Percentiles rank a stretch among this genome's conserved stretches.
phyloP scores from a whole-genome alignment of 2,888 invertebrate species.

The Steinernema scapterisci region DNA sequence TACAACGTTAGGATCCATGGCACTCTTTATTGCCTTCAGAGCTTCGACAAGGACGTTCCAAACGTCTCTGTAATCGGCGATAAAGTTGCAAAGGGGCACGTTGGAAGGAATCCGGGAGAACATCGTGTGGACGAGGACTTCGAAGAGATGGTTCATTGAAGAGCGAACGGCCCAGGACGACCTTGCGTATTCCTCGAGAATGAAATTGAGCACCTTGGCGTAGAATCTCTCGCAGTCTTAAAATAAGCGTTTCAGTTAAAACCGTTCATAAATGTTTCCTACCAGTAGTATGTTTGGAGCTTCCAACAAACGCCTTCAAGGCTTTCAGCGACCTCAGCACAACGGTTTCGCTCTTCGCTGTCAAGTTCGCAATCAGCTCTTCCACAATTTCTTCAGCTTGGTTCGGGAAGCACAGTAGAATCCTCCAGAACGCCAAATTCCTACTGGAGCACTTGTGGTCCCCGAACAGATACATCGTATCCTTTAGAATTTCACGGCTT shows the following conservation, averaged over 20 bases:
- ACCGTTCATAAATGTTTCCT: background rate
- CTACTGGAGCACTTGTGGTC: conserved; percentile 7
- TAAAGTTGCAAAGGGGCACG: background rate
- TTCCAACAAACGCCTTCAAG: conserved; percentile 4
- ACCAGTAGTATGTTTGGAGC: background rate
- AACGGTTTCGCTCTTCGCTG: background rate
- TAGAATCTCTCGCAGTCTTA: conserved; percentile 4
- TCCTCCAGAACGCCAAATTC: conserved; percentile 24
- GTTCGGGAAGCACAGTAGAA: conserved; percentile 17
- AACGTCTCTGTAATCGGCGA: background rate
- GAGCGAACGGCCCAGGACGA: conserved; percentile 23
- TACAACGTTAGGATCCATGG: conserved; percentile 11
- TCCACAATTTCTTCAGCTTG: background rate
- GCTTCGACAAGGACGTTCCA: background rate
- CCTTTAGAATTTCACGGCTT: background rate
- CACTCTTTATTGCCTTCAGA: background rate
- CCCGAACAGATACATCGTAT: background rate
- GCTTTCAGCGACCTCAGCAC: background rate
- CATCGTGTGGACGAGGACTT: conserved; percentile 9
- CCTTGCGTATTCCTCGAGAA: conserved; percentile 3
- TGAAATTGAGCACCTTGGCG: background rate
- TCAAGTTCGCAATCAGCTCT: background rate
- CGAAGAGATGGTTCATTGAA: conserved; percentile 11
- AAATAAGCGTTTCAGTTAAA: background rate
- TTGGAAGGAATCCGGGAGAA: conserved; percentile 5